Evolutionary conservation across 2,113 vertebrate genomes (phyloP), one percentile per base, ranked within the genome.

Genomic region (Chamaetylas fuelleborni): DNA sequence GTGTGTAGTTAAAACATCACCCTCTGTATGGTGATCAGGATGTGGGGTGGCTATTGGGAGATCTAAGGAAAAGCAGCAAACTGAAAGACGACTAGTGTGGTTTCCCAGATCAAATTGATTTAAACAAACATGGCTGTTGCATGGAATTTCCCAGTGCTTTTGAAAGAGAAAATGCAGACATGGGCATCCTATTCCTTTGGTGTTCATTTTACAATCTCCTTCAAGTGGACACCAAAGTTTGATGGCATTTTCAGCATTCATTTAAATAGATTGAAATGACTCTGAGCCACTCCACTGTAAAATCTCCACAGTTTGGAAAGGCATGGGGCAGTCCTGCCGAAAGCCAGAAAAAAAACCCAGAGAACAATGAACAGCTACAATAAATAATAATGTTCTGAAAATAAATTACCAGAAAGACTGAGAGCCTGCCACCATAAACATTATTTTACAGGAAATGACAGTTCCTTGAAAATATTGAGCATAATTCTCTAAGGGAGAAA

Each of bases 391-490:
- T 23, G 25, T 64, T 82, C 57, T 81, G 85, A 61, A 65, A 93
- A 82, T 92, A 65, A 84, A n/a, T 8, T 47, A 85, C 51, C 93
- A 96, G 64, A 88, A 94, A 90, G 91, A 77, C 70, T 58, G 85
- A 96, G 86, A 95, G 79, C 65, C 51, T 89, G 96, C 92, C 94
- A 96, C 82, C 90, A 86, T 81, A 96, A 97, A 97, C 85, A 94
- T 94, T 88, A 86, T 95, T 96, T 78, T 93, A 95, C 90, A 93
- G 95, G 93, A 97, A 95, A 95, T 95, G 92, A 95, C 78, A 94
- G 93, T 96, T 97, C 92, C 95, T 95, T 97, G 87, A 95, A 97
- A 97, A 93, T 95, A 96, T 93, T 95, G 89, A 62, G 91, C 84
- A 95, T 78, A 93, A 84, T 87, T 92, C 94, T 96, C 93, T 82